Evolutionary conservation across 2,797 vertebrate genomes (phyloP), one percentile per base, ranked within the genome.

Genomic region (Gastrophryne carolinensis): DNA sequence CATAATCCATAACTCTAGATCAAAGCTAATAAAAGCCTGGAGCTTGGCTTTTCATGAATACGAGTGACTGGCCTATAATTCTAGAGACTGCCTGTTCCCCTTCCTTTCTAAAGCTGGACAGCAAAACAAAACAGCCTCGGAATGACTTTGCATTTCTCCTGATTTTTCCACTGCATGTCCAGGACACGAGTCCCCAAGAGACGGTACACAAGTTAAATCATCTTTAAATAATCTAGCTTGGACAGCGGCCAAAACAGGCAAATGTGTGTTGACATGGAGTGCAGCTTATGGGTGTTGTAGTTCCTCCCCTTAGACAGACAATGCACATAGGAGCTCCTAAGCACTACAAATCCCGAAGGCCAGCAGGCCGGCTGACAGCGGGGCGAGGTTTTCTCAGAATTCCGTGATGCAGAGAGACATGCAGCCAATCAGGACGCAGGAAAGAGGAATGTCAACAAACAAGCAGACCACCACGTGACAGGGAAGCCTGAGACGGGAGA

Each of bases 401-500:
- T 69, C 67, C 67, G 52, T 77, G 75, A 77, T 60, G 75, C 39
- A 21, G 3, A 13, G 8, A 6, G 5, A 3, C 8, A 11, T 13
- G 2, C 9, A 57, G 13, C 75, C 75, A 64, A 65, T 77, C 5
- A 64, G 17, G 3, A 41, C 3, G 1, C 5, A 64, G 23, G 13
- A 65, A 39, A 26, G 60, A 23, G 49, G 60, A 77, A 77, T 77
- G 75, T 77, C 75, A 77, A 77, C 75, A 77, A 77, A 71, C 75
- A 71, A 71, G 67, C 1, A 37, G 30, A 24, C 41, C 39, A 34
- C 52, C 67, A 77, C 67, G 75, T 77, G 75, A 77, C 60, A 57
- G 5, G 29, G 19, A 47, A 64, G 11, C 32, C 1, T 78, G 73
- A 79, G 80, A 79, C 72, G 15, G 32, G 47, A 67, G 30, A 52